Conservation (phyloP, 2,113 vertebrate genomes). For the Serinus canaria region DNA sequence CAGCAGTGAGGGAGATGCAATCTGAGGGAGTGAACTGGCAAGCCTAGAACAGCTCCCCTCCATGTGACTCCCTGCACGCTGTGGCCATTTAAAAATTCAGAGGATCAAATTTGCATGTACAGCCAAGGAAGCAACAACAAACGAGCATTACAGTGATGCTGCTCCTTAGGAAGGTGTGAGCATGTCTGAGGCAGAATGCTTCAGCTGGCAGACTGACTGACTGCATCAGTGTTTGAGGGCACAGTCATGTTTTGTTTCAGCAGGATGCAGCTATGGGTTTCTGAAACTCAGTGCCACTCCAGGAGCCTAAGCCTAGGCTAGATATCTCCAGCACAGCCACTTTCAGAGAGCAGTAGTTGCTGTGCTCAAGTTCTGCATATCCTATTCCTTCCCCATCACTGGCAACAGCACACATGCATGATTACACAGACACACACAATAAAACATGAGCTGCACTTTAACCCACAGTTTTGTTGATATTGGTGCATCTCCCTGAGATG, state of each 20-base stretch:
- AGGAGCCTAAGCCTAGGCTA: background rate
- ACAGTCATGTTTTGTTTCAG: background rate
- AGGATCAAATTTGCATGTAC: background rate
- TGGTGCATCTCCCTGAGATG: background rate
- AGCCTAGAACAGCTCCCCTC: background rate
- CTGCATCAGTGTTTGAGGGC: background rate
- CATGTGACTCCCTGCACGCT: background rate
- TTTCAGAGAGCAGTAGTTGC: background rate
- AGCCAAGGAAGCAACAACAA: background rate
- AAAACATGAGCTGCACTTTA: background rate
- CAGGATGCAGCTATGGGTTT: background rate
- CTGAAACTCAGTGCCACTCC: background rate
- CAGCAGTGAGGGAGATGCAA: background rate
- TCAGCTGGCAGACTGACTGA: background rate
- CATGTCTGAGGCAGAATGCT: background rate
- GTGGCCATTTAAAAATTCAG: background rate
- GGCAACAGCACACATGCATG: background rate
- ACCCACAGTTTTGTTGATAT: background rate
- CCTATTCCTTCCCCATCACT: background rate
- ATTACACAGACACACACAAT: background rate
- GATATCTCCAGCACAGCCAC: background rate
- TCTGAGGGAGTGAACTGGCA: background rate
- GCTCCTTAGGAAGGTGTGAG: background rate
- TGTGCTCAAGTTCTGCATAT: background rate
- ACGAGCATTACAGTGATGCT: rapidly evolving